Evolutionary conservation across 2,888 invertebrate genomes (phyloP).

Genomic region (Napeogenes inachia): DNA sequence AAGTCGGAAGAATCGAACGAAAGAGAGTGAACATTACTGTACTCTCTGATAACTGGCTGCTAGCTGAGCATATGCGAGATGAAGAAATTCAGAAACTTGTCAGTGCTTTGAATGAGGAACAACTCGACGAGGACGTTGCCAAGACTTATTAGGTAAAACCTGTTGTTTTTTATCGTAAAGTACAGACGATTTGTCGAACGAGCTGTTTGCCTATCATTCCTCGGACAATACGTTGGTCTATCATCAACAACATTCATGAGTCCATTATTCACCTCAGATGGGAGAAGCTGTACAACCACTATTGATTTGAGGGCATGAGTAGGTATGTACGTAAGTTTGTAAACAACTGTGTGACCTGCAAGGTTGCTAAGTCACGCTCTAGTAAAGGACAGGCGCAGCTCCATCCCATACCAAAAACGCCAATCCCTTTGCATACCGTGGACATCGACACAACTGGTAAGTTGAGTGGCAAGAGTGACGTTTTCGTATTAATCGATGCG

Average conservation of each 20-base stretch:
- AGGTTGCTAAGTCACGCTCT: conserved; percentile 32
- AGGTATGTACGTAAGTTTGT: conserved; percentile 32
- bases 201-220: conserved; percentile 18
- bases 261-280: too few species aligned
- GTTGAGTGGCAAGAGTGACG: conserved; percentile 35
- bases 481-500: conserved; percentile 35
- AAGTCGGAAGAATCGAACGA: conserved; percentile 13
- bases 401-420: neutral
- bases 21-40: conserved; percentile 16
- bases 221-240: neutral
- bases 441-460: conserved; percentile 38
- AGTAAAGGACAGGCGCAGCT: conserved; percentile 9
- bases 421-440: conserved; percentile 36
- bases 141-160: conserved; percentile 20
- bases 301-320: too few species aligned
- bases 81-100: conserved; percentile 19
- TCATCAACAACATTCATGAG: too few species aligned
- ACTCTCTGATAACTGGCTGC: conserved; percentile 17
- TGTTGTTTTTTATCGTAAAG: conserved; percentile 17
- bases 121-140: conserved; percentile 8
- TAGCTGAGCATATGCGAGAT: conserved; percentile 23
- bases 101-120: conserved; percentile 3
- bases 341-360: conserved; percentile 39
- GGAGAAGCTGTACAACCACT: too few species aligned
- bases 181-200: conserved; percentile 16